Conservation (phyloP, 2,888 invertebrate species). For the Sycophila texana region DNA sequence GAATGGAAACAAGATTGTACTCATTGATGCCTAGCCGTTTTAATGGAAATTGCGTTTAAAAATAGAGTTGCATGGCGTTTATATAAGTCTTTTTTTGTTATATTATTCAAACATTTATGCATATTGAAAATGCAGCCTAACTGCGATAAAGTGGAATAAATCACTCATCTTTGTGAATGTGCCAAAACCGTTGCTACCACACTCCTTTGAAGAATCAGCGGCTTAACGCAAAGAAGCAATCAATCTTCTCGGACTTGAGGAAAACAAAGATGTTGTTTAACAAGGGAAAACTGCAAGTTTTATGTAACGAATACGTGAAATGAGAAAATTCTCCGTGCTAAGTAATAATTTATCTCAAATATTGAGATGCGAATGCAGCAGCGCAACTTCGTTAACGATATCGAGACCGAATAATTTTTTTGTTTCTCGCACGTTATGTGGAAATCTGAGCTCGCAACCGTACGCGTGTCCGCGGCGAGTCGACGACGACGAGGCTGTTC, state of each 20-base stretch:
- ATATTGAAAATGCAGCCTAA: too few relatives aligned
- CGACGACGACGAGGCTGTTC: background rate
- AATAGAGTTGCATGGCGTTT: too few relatives aligned
- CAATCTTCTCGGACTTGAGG: conserved; percentile 2
- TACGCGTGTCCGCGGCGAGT: background rate
- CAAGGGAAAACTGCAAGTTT: conserved; percentile 4
- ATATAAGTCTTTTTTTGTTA: too few relatives aligned
- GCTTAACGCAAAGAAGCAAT: conserved; percentile 6
- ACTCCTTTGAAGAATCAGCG: too few relatives aligned
- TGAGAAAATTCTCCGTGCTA: background rate
- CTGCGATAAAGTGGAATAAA: too few relatives aligned
- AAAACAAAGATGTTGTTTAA: conserved; percentile 18
- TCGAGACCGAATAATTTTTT: conserved; percentile 7
- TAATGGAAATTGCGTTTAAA: too few relatives aligned
- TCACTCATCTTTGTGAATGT: too few relatives aligned
- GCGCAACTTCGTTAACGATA: background rate
- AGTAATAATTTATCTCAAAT: background rate
- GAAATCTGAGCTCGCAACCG: background rate
- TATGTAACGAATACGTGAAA: background rate
- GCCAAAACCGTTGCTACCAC: too few relatives aligned
- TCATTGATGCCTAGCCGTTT: background rate
- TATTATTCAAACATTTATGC: too few relatives aligned
- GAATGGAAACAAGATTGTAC: conserved; percentile 2
- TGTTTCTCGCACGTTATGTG: background rate
- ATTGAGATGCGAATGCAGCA: background rate